Evolutionary conservation across 2,113 vertebrate genomes (phyloP).

Genomic region (Rhynchopsitta pachyrhyncha): DNA sequence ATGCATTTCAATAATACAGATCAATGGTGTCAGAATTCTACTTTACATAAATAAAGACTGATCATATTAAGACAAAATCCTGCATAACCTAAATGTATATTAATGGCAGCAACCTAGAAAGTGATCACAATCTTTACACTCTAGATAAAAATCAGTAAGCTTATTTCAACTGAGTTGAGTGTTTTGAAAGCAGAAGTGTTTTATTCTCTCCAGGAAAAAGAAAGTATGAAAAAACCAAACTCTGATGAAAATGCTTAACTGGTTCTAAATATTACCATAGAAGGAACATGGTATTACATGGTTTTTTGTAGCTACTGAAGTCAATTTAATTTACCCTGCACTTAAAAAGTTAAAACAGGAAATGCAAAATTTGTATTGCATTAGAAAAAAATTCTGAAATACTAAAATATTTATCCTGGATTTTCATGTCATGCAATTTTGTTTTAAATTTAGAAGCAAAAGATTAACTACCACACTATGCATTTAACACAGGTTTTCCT

Average conservation of each 20-base stretch:
- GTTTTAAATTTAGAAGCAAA: neutral
- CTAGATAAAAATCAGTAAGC: constrained; percentile 41
- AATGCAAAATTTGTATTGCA: neutral
- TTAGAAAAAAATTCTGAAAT: neutral
- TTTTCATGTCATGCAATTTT: neutral
- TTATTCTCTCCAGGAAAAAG: neutral
- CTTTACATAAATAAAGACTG: constrained; percentile 77
- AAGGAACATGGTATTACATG: constrained; percentile 2
- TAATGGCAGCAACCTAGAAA: constrained; percentile 49
- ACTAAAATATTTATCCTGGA: neutral
- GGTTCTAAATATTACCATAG: neutral
- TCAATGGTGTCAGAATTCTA: constrained; percentile 70
- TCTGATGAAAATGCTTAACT: neutral
- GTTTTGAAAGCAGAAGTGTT: constrained; percentile 23
- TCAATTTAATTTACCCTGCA: neutral
- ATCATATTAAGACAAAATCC: constrained; percentile 75
- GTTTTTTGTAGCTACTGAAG: neutral
- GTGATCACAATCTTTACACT: neutral
- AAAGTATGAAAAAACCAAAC: neutral
- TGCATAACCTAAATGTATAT: constrained; percentile 40
- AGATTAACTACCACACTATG: neutral
- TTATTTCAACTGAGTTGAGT: neutral
- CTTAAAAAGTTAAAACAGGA: constrained; percentile 3
- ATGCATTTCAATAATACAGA: constrained; percentile 76
- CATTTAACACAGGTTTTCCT: neutral